Conservation (phyloP, 2,113 vertebrate genomes). For the Vombatus ursinus region DNA sequence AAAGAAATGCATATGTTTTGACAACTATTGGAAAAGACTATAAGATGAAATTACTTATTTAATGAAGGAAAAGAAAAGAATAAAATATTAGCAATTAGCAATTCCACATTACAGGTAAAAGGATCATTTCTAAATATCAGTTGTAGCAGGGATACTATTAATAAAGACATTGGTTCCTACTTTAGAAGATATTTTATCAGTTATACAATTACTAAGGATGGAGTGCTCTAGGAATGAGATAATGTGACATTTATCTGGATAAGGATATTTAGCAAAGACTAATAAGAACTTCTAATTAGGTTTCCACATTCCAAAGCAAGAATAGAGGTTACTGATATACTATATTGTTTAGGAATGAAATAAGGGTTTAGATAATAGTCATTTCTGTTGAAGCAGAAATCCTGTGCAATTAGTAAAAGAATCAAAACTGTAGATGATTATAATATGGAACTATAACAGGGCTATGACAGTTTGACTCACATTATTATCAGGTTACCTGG, state of each 20-base stretch:
- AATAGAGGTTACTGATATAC: background rate
- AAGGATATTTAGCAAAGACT: background rate
- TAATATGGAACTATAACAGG: background rate
- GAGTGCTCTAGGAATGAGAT: background rate
- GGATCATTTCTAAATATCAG: background rate
- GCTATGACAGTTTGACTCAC: background rate
- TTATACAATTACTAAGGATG: background rate
- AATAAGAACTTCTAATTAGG: background rate
- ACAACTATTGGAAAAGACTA: background rate
- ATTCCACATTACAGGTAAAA: background rate
- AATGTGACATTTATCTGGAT: background rate
- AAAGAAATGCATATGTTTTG: background rate
- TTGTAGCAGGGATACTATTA: background rate
- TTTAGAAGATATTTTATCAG: background rate
- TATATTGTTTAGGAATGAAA: background rate
- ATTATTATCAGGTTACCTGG: background rate
- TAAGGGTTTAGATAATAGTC: no score
- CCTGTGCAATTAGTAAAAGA: background rate
- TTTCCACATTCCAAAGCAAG: background rate
- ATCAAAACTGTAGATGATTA: background rate
- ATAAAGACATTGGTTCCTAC: background rate
- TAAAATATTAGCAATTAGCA: background rate
- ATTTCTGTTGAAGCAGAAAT: background rate
- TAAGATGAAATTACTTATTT: background rate
- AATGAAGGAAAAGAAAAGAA: background rate